Conservation (phyloP, 2,888 invertebrate species). For the Ethmia dodecea region DNA sequence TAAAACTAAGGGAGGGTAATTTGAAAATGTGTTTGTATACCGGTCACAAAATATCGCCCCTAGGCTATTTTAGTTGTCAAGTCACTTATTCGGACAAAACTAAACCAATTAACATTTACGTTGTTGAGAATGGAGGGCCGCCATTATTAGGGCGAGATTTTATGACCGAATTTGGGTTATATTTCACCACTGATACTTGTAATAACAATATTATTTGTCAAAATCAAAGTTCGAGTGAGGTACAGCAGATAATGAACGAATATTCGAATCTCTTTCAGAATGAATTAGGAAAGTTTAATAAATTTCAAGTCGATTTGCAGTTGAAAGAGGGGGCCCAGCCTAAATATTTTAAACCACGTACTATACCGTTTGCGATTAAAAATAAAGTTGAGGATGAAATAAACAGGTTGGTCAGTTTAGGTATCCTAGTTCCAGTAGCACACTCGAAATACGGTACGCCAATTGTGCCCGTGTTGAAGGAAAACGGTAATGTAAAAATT, state of each 20-base stretch:
- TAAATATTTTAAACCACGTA: constrained; percentile 2
- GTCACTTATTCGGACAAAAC: background rate
- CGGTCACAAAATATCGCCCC: constrained; percentile 1
- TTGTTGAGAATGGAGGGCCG: constrained; percentile 3
- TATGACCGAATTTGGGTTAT: constrained; percentile 1
- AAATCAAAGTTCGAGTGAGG: background rate
- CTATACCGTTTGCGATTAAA: constrained; percentile 3
- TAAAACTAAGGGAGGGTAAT: background rate
- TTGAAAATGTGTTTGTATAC: constrained; percentile 1
- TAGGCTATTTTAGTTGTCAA: background rate
- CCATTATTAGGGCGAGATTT: too few species aligned
- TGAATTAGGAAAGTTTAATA: constrained; percentile 3
- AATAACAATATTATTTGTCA: background rate
- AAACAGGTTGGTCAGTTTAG: constrained; percentile 1
- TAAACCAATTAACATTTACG: background rate
- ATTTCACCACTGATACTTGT: background rate
- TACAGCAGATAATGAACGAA: background rate
- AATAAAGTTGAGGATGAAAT: constrained; percentile 2
- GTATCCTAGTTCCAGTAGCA: constrained; percentile 3
- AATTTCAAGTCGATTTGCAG: too few species aligned
- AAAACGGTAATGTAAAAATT: constrained; percentile 1
- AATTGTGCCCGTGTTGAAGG: too few species aligned
- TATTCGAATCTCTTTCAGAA: background rate
- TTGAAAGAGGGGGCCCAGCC: background rate
- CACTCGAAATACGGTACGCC: background rate